Conservation (phyloP, 2,113 vertebrate genomes). For the Narcine bancroftii region DNA sequence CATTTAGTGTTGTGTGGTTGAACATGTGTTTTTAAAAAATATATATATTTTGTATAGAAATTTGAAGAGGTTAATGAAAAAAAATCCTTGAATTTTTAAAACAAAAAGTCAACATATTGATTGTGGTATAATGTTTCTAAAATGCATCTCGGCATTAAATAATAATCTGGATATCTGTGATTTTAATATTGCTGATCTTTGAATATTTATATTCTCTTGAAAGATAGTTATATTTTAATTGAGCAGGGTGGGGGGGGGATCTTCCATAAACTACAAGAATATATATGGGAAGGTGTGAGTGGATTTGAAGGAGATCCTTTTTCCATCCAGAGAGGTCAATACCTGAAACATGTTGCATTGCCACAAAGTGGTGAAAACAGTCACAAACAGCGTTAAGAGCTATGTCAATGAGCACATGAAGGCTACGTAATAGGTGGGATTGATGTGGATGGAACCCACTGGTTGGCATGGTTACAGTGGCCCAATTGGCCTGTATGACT, state of each 20-base stretch:
- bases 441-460: no score
- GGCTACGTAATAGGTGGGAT: no score
- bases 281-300: not conserved
- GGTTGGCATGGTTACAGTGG: no score
- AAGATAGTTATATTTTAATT: not conserved
- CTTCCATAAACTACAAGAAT: not conserved
- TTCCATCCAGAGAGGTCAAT: no score
- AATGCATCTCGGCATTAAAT: not conserved
- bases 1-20: not conserved
- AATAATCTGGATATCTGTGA: conserved; percentile 6
- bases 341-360: no score
- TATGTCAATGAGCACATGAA: no score
- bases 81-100: not conserved
- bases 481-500: no score
- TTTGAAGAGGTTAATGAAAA: not conserved
- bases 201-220: not conserved
- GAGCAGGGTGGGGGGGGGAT: no score
- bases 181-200: not conserved
- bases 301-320: no score
- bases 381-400: no score
- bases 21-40: no score
- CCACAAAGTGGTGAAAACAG: no score
- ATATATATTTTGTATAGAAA: not conserved
- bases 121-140: not conserved
- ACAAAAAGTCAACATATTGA: not conserved